These are phyloP conservation scores for Panagrolaimus sp. DNA, from an alignment of 1,140 invertebrate species.

Conservation along the genomic window DNA sequence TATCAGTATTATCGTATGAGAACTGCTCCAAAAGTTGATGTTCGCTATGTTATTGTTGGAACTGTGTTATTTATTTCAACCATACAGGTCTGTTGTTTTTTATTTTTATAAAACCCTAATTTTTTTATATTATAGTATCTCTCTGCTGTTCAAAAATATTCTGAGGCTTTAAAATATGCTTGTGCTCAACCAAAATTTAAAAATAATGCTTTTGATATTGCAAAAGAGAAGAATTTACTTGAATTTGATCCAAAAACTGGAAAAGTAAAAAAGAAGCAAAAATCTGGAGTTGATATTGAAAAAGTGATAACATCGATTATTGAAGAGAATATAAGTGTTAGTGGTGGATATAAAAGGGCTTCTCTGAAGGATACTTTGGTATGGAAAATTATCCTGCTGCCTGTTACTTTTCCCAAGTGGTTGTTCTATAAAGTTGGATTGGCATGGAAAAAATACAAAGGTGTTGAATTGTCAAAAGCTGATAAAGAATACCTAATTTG, in stretches of 20 bases:
- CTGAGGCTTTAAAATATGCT: constrained; percentile 78
- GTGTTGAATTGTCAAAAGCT: constrained; percentile 62
- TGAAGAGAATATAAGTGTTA: constrained; percentile 73
- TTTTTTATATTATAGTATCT: constrained; percentile 62
- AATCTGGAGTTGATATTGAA: constrained; percentile 74
- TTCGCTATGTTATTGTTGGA: constrained; percentile 75
- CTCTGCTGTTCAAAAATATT: constrained; percentile 66
- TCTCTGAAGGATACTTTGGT: constrained; percentile 72
- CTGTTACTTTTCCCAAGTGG: constrained; percentile 70
- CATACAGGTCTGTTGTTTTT: constrained; percentile 66
- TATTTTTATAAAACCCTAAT: constrained; percentile 17
- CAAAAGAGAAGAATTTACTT: constrained; percentile 69
- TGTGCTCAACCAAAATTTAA: constrained; percentile 80
- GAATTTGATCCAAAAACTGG: constrained; percentile 63
- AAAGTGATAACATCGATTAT: constrained; percentile 73
- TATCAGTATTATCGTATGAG: constrained; percentile 79
- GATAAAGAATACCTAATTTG: constrained; percentile 79
- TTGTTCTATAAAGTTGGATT: constrained; percentile 58
- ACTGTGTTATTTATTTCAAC: constrained; percentile 77
- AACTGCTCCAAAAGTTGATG: constrained; percentile 81
- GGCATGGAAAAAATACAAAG: neutral
- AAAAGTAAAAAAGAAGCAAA: constrained; percentile 65
- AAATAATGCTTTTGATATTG: constrained; percentile 72
- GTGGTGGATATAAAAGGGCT: constrained; percentile 79
- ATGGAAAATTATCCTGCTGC: constrained; percentile 74